Evolutionary conservation across 2,797 vertebrate species (phyloP).

Genomic region (Helicolenus hilgendorfi): DNA sequence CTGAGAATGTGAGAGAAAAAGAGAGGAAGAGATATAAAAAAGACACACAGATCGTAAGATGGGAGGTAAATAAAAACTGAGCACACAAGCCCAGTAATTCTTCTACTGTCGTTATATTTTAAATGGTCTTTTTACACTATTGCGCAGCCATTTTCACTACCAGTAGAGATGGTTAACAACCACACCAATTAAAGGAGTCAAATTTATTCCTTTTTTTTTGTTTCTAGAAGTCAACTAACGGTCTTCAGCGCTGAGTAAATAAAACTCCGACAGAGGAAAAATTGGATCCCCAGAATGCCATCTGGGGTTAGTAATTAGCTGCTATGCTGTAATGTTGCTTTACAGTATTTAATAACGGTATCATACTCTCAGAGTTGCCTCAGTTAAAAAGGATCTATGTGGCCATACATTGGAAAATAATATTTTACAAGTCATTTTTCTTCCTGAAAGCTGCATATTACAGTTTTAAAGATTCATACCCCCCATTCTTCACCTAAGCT

Average conservation of each 20-base stretch:
- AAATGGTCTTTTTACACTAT: not conserved
- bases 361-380: constrained; percentile 13
- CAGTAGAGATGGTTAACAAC: constrained; percentile 18
- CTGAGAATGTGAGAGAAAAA: constrained; percentile 5
- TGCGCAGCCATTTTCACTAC: not conserved
- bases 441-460: constrained; percentile 55
- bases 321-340: constrained; percentile 17
- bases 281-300: constrained; percentile 18
- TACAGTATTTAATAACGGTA: constrained; percentile 48
- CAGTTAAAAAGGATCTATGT: constrained; percentile 22
- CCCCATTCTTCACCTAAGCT: constrained; percentile 35
- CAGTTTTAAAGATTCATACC: constrained; percentile 55
- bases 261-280: constrained; percentile 36
- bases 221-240: constrained; percentile 12
- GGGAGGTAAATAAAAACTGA: constrained; percentile 49
- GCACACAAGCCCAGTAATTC: constrained; percentile 5
- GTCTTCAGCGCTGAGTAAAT: constrained; percentile 47
- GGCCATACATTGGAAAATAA: constrained; percentile 33
- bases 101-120: constrained; percentile 7
- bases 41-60: constrained; percentile 27
- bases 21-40: constrained; percentile 25
- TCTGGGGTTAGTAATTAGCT: constrained; percentile 60
- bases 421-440: constrained; percentile 52
- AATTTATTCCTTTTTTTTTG: not conserved
- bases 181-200: constrained; percentile 37